Conservation (phyloP, 1,140 invertebrate species). For the Drosophila pandora region DNA sequence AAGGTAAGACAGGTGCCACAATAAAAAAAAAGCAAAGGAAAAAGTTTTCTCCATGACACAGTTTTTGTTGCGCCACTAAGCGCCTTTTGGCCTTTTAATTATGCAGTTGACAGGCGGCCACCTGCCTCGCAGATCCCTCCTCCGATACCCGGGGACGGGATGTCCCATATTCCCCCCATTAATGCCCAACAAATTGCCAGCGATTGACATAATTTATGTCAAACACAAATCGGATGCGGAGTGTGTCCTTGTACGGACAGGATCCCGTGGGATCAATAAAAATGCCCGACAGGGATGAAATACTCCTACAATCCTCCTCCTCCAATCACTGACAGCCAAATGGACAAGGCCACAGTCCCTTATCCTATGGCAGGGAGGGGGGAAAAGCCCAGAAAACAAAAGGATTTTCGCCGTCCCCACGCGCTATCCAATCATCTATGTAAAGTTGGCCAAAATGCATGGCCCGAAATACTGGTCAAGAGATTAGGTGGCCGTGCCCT, state of each 20-base stretch:
- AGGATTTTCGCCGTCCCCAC: conserved; percentile 30
- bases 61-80: conserved; percentile 44
- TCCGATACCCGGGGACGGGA: conserved; percentile 5
- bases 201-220: conserved; percentile 78
- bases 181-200: conserved; percentile 68
- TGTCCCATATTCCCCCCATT: conserved; percentile 35
- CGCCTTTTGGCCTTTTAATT: conserved; percentile 58
- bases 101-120: conserved; percentile 59
- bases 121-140: conserved; percentile 3
- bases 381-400: conserved; percentile 43
- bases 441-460: conserved; percentile 50
- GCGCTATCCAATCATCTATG: conserved; percentile 62
- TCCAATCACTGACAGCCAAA: conserved; percentile 38
- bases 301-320: conserved; percentile 11
- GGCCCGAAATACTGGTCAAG: conserved; percentile 15
- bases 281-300: conserved; percentile 25
- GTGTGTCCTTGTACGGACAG: conserved; percentile 26
- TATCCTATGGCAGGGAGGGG: conserved; percentile 32
- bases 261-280: conserved; percentile 69
- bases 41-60: conserved; percentile 58
- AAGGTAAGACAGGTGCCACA: conserved; percentile 51
- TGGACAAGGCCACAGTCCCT: conserved; percentile 66
- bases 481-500: conserved; percentile 48
- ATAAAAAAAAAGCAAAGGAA: not conserved
- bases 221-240: conserved; percentile 43